phyloP scores from a whole-genome alignment of 2,888 invertebrate species.

The Lepas anatifera region DNA sequence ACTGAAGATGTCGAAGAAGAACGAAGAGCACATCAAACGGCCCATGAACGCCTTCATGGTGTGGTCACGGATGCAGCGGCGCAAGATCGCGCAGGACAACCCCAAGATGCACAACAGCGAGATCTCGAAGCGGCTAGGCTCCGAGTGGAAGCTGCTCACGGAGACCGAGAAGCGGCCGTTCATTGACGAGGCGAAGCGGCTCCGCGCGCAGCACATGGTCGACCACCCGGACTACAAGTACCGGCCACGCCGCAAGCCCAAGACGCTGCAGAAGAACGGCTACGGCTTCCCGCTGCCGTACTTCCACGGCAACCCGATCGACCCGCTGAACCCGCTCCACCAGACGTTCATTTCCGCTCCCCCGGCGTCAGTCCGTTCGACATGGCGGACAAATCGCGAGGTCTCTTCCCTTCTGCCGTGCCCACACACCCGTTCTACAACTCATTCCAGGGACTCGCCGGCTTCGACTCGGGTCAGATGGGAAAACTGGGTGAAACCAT shows the following conservation, averaged over 20 bases:
- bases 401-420: conserved; percentile 19
- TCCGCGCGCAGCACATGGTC: conserved; percentile 77
- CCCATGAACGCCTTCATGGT: conserved; percentile 96
- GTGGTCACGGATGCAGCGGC: conserved; percentile 74
- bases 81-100: conserved; percentile 90
- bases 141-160: conserved; percentile 81
- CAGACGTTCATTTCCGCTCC: conserved; percentile 26
- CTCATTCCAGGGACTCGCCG: conserved; percentile 14
- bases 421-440: conserved; percentile 23
- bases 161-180: conserved; percentile 83
- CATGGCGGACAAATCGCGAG: conserved; percentile 50
- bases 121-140: conserved; percentile 76
- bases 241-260: conserved; percentile 49
- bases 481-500: conserved; percentile 22
- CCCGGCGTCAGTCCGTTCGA: conserved; percentile 25
- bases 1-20: conserved; percentile 45
- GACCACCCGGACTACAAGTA: conserved; percentile 87
- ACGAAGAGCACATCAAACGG: conserved; percentile 77
- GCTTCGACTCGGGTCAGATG: conserved; percentile 24
- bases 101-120: conserved; percentile 98
- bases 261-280: conserved; percentile 54
- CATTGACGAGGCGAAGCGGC: conserved; percentile 85
- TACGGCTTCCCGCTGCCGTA: conserved; percentile 88
- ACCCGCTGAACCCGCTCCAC: conserved; percentile 26
- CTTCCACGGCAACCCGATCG: conserved; percentile 26